These are phyloP conservation scores for Microcebus griseorufus DNA, from an alignment of 2,113 vertebrate genomes.

Conservation along the genomic window DNA sequence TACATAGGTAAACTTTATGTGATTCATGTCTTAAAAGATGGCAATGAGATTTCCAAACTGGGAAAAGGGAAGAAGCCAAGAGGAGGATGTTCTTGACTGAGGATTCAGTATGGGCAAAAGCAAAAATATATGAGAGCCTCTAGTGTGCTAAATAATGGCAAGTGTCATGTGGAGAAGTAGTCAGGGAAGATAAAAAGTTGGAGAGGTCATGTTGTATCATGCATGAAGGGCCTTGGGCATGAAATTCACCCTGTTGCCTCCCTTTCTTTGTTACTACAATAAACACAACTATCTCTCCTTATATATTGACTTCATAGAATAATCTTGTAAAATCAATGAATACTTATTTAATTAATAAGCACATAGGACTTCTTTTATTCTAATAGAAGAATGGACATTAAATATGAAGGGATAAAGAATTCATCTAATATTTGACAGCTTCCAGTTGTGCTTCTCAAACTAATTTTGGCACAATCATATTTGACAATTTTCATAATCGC, in stretches of 20 bases:
- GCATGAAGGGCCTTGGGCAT: not conserved
- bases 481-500: constrained; percentile 13
- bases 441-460: not conserved
- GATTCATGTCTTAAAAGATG: not conserved
- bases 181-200: not conserved
- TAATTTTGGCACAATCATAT: constrained; percentile 1
- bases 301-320: not conserved
- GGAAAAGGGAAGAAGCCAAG: not conserved
- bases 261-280: not conserved
- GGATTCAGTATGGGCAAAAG: not conserved
- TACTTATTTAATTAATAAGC: not conserved
- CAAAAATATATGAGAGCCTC: not conserved
- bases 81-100: not conserved
- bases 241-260: not conserved
- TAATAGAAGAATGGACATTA: not conserved
- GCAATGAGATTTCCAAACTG: not conserved
- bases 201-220: not conserved
- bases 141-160: not conserved
- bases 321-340: not conserved
- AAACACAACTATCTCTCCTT: not conserved
- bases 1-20: not conserved
- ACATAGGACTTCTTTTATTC: not conserved
- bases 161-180: not conserved
- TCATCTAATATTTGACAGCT: not conserved
- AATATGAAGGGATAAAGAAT: not conserved